Conservation (phyloP, 2,888 invertebrate genomes). For the Apodemia hepburni region DNA sequence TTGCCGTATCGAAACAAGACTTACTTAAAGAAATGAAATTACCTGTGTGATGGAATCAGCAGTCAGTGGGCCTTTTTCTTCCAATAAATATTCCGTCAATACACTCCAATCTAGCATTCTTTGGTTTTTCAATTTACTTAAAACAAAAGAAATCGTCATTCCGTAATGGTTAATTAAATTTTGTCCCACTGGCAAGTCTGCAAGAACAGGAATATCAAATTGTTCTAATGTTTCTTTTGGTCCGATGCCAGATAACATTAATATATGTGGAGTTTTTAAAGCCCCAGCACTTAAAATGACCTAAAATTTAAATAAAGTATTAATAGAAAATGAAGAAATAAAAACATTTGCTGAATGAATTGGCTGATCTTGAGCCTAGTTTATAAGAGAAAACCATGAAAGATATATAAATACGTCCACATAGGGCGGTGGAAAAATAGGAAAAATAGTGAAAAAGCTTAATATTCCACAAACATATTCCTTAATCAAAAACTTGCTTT, state of each 20-base stretch:
- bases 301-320: constrained; percentile 26
- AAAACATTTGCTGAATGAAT: too few relatives aligned
- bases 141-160: constrained; percentile 64
- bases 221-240: constrained; percentile 42
- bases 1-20: too few relatives aligned
- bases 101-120: constrained; percentile 79
- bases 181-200: constrained; percentile 50
- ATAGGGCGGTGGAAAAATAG: too few relatives aligned
- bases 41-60: constrained; percentile 83
- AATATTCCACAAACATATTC: too few relatives aligned
- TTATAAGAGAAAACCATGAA: too few relatives aligned
- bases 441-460: too few relatives aligned
- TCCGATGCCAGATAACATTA: constrained; percentile 58
- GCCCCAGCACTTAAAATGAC: constrained; percentile 56
- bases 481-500: too few relatives aligned
- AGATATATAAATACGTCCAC: too few relatives aligned
- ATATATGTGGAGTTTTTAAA: constrained; percentile 50
- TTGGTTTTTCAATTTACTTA: constrained; percentile 62
- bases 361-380: too few relatives aligned
- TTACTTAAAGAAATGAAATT: constrained; percentile 4
- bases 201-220: constrained; percentile 40
- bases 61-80: constrained; percentile 79
- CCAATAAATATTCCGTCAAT: constrained; percentile 76
- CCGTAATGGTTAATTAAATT: constrained; percentile 21
- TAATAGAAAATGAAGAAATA: too few relatives aligned